These are phyloP conservation scores for Myanophis thanlyinensis DNA, from an alignment of 2,113 vertebrate genomes.

Conservation along the genomic window DNA sequence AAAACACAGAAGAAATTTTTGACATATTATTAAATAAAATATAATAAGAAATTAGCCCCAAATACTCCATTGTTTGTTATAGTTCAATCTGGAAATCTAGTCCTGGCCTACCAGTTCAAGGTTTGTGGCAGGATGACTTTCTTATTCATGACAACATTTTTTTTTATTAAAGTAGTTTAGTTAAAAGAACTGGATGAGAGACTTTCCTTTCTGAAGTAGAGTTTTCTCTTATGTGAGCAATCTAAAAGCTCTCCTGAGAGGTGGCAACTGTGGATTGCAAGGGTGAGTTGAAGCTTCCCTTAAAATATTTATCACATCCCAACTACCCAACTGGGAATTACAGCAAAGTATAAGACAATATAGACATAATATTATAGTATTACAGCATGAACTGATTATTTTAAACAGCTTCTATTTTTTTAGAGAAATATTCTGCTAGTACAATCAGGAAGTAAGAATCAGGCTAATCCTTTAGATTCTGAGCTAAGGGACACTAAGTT, in stretches of 20 bases:
- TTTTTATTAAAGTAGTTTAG: neutral
- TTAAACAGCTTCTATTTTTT: neutral
- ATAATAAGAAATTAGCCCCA: too few species aligned
- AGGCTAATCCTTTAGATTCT: neutral
- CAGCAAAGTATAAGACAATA: neutral
- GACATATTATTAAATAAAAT: neutral
- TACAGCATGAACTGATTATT: neutral
- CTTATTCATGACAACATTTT: neutral
- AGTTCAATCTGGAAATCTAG: neutral
- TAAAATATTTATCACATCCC: neutral
- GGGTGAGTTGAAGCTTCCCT: neutral
- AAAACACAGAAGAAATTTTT: neutral
- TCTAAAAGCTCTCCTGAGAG: neutral
- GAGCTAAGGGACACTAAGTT: neutral
- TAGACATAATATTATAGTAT: neutral
- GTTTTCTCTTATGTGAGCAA: neutral
- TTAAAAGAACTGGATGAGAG: neutral
- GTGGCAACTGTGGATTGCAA: neutral
- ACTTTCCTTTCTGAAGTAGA: neutral
- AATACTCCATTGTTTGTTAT: neutral
- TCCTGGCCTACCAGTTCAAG: neutral
- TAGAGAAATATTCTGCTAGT: neutral
- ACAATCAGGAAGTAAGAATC: neutral
- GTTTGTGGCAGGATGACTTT: neutral
- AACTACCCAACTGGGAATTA: neutral